Base-by-base conservation (phyloP, 2,797 vertebrate genomes). In the Onychomys torridus region DNA sequence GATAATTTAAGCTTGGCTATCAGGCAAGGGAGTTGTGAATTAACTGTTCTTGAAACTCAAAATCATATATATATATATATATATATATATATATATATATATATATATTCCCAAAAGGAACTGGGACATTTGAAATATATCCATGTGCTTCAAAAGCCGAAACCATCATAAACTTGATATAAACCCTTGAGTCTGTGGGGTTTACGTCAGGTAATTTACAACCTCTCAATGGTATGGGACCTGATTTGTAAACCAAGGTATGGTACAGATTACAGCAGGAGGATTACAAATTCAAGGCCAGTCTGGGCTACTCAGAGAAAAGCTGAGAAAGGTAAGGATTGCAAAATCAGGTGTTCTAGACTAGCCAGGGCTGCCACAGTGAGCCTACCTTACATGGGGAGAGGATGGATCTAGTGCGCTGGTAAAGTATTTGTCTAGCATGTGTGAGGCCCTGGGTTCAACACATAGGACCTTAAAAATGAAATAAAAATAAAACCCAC, bases 71-170 rank as follows among this genome's bases (percentile, higher is more conserved):
- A 67, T n/a, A n/a, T n/a, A n/a, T n/a, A n/a, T n/a, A n/a, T n/a
- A n/a, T n/a, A n/a, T n/a, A n/a, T n/a, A n/a, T n/a, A n/a, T n/a
- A n/a, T n/a, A n/a, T n/a, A n/a, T n/a, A n/a, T n/a, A n/a, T n/a
- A n/a, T n/a, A n/a, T n/a, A n/a, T n/a, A n/a, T n/a, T 91, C 76
- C 79, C 40, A 67, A 91, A 93, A 95, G 84, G 34, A 88, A 81
- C 5, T 34, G 25, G 37, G 63, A 87, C 3, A 52, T 40, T 78
- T 93, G 10, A 81, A 94, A 91, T 21, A 55, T 0, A 81, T 59
- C 17, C 37, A 43, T 2, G 55, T 34, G 17, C 25, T 90, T 84
- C 21, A 92, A 79, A 67, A 19, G 81, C 57, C 21, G 10, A 82
- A 88, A 92, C 43, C 34, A 14, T 46, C 67, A 89, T 40, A 93